phyloP scores from a whole-genome alignment of 2,113 vertebrate genomes.

The Platycercus adscitus region DNA sequence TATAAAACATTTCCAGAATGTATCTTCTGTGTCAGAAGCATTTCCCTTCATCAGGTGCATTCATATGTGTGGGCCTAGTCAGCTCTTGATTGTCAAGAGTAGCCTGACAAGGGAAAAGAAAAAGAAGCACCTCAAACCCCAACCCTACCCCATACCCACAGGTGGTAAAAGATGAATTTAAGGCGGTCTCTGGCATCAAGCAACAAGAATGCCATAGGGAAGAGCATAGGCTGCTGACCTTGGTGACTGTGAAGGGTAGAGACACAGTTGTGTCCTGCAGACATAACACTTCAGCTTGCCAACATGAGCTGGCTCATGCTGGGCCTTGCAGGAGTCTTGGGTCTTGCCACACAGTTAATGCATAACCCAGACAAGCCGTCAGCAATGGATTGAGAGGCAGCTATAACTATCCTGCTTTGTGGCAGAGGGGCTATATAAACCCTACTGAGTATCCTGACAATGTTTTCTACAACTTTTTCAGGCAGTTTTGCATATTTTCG shows the following conservation, averaged over 20 bases:
- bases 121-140: neutral
- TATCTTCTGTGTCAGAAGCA: neutral
- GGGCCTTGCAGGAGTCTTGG: neutral
- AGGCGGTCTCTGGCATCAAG: neutral
- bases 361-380: neutral
- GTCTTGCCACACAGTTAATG: neutral
- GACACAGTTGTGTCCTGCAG: neutral
- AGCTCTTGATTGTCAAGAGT: neutral
- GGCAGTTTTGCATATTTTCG: neutral
- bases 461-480: neutral
- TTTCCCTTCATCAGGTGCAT: neutral
- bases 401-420: neutral
- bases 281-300: neutral
- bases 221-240: neutral
- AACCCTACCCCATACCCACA: neutral
- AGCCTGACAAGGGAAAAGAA: neutral
- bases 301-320: accelerated
- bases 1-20: neutral
- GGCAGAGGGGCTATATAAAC: neutral
- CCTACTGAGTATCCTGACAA: neutral
- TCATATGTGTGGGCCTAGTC: neutral
- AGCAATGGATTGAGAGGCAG: neutral
- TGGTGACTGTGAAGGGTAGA: accelerated
- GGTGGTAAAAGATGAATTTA: neutral
- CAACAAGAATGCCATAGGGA: neutral